Base-by-base conservation (phyloP, 2,113 vertebrate species). In the Aviceda subcristata region DNA sequence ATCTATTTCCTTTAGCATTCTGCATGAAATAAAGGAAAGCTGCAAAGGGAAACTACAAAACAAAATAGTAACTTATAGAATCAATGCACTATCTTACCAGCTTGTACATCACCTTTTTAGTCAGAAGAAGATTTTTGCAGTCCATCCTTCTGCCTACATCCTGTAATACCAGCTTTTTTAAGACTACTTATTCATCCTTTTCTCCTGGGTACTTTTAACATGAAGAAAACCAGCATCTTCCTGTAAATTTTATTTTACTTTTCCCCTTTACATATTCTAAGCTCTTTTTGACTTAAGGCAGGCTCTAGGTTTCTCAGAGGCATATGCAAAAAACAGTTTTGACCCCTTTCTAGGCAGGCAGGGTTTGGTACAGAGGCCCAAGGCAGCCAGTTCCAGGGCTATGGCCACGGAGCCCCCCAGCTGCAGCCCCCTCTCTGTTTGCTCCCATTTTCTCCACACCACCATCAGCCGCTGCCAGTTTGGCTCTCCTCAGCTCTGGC, bases 321-420 rank as follows among this genome's bases (percentile, higher is more conserved):
- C 6, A 1, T 3, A 24, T 12, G 9, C 5, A 59, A 83, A 86
- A 69, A 38, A 11, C 10, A 13, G 1, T 34, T 43, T 36, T 39
- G 23, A n/a, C 6, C 10, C 39, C 9, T 51, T 3, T 43, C 39
- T 11, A 16, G 4, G 50, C 34, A 57, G 15, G 11, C 15, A 74
- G 22, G 22, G 3, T 29, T 74, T 77, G 48, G 32, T 15, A 64
- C 24, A 38, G 43, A 38, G 39, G 18, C 3, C 11, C 21, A 22
- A 53, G 30, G 13, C 38, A 75, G 34, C 34, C 10, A 5, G 15
- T 43, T 5, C 18, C n/a, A 53, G 23, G 11, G 55, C 6, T 56
- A n/a, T 8, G 18, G 3, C 48, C 53, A 2, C 11, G 15, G n/a
- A 78, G 20, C 15, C 16, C 24, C 10, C 6, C 23, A 43, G 0